phyloP scores from a whole-genome alignment of 1,140 invertebrate genomes.

The Cyclina sinensis region DNA sequence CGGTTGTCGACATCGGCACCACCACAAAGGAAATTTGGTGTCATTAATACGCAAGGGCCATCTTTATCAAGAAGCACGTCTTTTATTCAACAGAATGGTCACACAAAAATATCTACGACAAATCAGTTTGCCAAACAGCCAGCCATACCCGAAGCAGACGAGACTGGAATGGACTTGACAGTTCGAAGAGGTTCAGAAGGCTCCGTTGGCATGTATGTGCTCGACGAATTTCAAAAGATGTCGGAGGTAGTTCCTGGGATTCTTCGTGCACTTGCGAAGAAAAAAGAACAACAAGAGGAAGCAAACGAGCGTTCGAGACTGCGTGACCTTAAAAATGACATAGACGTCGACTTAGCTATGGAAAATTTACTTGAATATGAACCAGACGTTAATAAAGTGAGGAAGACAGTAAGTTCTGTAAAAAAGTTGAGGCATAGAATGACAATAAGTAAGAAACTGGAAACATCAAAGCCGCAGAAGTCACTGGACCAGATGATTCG shows the following conservation, averaged over 20 bases:
- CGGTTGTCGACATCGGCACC: conserved; percentile 17
- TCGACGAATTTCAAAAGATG: conserved; percentile 76
- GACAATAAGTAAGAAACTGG: conserved; percentile 71
- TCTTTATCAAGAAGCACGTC: conserved; percentile 42
- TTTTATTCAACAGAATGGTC: background rate
- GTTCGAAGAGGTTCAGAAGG: background rate
- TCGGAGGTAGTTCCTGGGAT: conserved; percentile 78
- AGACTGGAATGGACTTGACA: background rate
- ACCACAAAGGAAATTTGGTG: conserved; percentile 48
- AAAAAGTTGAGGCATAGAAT: conserved; percentile 76
- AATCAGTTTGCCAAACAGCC: conserved; percentile 58
- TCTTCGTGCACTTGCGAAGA: conserved; percentile 73
- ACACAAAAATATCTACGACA: background rate
- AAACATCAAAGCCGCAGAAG: conserved; percentile 67
- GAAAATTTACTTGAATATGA: conserved; percentile 60
- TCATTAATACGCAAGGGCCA: background rate
- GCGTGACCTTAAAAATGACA: conserved; percentile 39
- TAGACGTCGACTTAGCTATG: conserved; percentile 38
- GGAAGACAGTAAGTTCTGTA: conserved; percentile 73
- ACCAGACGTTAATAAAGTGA: conserved; percentile 73
- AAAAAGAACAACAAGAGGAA: conserved; percentile 66
- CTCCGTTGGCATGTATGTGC: conserved; percentile 74
- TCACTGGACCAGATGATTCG: conserved; percentile 74
- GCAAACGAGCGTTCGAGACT: conserved; percentile 45
- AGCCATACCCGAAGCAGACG: conserved; percentile 3